Base-by-base conservation (phyloP, 2,888 invertebrate species). In the Dryobotodes eremita region DNA sequence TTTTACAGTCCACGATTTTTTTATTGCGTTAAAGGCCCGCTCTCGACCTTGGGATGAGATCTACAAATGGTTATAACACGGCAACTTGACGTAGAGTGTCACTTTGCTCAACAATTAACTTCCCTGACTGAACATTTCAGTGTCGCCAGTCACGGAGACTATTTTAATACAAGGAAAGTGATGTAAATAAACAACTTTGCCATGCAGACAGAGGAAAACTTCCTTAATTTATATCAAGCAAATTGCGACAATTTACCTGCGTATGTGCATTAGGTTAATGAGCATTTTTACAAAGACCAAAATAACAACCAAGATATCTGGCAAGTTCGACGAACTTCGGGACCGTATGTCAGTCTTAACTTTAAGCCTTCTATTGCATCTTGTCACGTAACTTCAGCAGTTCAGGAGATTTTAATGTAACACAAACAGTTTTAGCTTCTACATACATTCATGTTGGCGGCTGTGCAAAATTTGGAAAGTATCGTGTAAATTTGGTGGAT, bases 401-500 rank as follows among this genome's bases (percentile, higher is more conserved):
- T 92, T 90, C 88, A 90, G 89, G 90, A 89, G 91, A 89, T 92
- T 92, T 93, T 91, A 92, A 90, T 90, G 87, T 86, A 91, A 90
- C 80, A 85, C 89, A 90, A 91, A 92, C 89, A 87, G 79, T 85
- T 92, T 90, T 53, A 72, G 55, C 48, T 64, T 55, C 20, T 42
- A 42, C 17, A 64, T 15, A 48, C 50, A 61, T 61, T 23, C 7
- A 15, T 26, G 87, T 87, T 88, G 87, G 84, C 88, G 81, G 79
- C 82, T 82, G 83, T 53, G 55, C 17, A 71, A 79, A 79, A 79
- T 82, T 87, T 88, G 88, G 88, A 87, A 85, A 81, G 72, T 55
- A 48, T 64, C 79, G 15, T n/a, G 59, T 68, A 36, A 53, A 66
- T 69, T n/a, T 13, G 23, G 10, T 31, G n/a, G 23, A 15, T 65